Percentiles rank a stretch among this genome's conserved stretches.
Conservation (phyloP, 2,113 vertebrate genomes). For the Pluvialis apricaria region DNA sequence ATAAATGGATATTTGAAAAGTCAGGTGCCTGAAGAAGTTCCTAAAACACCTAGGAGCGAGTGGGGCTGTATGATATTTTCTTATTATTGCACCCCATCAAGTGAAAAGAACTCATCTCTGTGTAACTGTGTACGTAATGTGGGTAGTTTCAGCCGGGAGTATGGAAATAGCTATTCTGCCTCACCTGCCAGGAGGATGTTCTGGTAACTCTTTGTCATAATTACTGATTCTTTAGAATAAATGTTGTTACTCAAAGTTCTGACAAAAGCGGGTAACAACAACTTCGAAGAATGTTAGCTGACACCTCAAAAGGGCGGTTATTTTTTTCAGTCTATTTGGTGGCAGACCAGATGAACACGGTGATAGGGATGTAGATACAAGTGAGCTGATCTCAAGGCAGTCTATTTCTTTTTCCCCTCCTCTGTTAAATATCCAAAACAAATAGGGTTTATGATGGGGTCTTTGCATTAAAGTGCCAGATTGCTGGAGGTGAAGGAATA, state of each 20-base stretch:
- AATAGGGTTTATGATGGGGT: background rate
- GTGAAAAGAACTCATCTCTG: background rate
- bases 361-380: too few relatives aligned
- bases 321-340: accelerated
- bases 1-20: background rate
- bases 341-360: background rate
- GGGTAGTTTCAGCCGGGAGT: background rate
- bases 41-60: background rate
- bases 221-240: background rate
- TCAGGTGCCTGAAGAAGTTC: too few relatives aligned
- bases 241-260: background rate
- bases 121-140: too few relatives aligned
- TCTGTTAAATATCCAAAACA: background rate
- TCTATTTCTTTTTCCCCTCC: accelerated
- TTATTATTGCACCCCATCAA: background rate
- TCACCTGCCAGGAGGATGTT: background rate
- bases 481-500: background rate
- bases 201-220: background rate
- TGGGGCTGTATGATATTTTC: background rate
- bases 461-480: background rate
- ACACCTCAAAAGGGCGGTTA: background rate
- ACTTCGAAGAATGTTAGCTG: background rate
- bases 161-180: background rate
- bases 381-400: background rate
- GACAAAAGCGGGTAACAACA: background rate